These are phyloP conservation scores for Drosophila formosana DNA, from an alignment of 2,888 invertebrate genomes.

Conservation along the genomic window DNA sequence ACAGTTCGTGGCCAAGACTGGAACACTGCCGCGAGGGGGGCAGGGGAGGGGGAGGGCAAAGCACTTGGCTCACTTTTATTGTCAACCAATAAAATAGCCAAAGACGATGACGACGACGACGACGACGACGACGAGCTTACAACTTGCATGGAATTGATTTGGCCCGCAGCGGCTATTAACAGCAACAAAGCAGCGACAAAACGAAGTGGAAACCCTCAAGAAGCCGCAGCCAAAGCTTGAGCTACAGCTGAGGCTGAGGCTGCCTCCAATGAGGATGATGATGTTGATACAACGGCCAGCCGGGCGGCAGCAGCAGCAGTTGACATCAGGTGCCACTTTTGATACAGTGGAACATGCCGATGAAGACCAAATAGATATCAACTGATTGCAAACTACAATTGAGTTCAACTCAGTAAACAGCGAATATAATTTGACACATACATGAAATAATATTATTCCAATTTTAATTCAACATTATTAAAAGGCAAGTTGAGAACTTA, in stretches of 20 bases:
- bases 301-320: slow-evolving; percentile 27
- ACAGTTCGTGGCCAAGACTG: slow-evolving; percentile 17
- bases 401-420: background rate
- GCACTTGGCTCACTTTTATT: slow-evolving; percentile 74
- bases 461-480: too few species aligned
- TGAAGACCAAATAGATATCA: background rate
- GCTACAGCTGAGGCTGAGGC: slow-evolving; percentile 25
- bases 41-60: slow-evolving; percentile 10
- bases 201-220: slow-evolving; percentile 12
- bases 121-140: slow-evolving; percentile 47
- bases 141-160: slow-evolving; percentile 75
- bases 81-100: slow-evolving; percentile 77
- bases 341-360: slow-evolving; percentile 31
- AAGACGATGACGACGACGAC: slow-evolving; percentile 35
- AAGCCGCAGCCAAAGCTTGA: slow-evolving; percentile 20
- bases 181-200: slow-evolving; percentile 64
- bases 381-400: background rate
- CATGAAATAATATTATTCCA: too few species aligned
- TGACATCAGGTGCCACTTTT: slow-evolving; percentile 56
- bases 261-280: slow-evolving; percentile 37
- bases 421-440: too few species aligned
- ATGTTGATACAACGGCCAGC: slow-evolving; percentile 38
- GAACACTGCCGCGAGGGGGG: background rate
- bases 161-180: slow-evolving; percentile 76
- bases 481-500: too few species aligned